Evolutionary conservation across 92 coral and sea anemone species (phyloP), one percentile per base, ranked within the genome.

Genomic region (Bergia puertoricense): DNA sequence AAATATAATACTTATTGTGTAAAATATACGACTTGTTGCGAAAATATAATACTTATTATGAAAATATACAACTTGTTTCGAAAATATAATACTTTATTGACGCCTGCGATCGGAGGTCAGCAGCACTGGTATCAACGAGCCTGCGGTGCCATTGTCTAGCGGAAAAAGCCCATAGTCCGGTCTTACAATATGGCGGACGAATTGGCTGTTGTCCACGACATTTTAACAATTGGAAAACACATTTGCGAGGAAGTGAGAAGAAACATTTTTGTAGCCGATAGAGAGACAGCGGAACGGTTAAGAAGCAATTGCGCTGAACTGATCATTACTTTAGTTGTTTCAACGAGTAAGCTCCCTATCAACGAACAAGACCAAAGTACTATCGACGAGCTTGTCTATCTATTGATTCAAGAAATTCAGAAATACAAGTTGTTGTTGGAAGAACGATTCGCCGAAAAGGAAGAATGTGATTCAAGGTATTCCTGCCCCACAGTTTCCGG

Each of bases 341-440:
- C 84, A 42, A 62, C 91, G 68, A 85, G 89, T 23, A 8, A 65
- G 45, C 71, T 84, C 15, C 56, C 42, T 56, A 42, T 77, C 56
- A 77, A 77, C 43, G 81, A 44, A 37, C 62, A 77, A 77, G 56
- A 77, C 38, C 81, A 77, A 77, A 77, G 43, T 77, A 13, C 43
- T 77, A 43, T 77, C 57, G 54, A 76, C 41, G 57, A 77, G 3
- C 42, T 42, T 77, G 43, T 42, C 81, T 42, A 77, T 77, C 59
- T 77, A 42, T 77, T 45, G 16, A 86, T 81, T 76, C 16, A 71
- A 20, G 93, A 91, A 83, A 82, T 92, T 74, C 90, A 92, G 79
- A 83, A 65, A 85, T 76, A 71, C 73, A 75, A 72, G 37, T 78
- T 20, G 22, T 76, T 86, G 41, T 84, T 89, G 57, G 88, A 92